These are phyloP conservation scores for Leptocoma aspasia DNA, from an alignment of 2,113 vertebrate species.

Conservation along the genomic window DNA sequence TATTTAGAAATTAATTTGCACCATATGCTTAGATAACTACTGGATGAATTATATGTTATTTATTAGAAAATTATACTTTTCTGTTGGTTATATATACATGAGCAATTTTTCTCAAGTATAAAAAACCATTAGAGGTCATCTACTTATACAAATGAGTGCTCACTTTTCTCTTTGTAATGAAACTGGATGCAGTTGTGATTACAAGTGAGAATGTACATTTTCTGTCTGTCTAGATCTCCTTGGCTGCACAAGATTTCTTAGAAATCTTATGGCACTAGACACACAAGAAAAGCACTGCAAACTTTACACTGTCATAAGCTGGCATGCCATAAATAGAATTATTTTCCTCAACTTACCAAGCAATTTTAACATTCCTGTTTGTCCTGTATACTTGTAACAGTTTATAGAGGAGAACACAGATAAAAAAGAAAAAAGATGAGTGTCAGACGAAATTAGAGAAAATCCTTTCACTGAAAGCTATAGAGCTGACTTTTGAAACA, in stretches of 20 bases:
- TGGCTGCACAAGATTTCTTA: neutral
- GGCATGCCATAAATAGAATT: conserved; percentile 46
- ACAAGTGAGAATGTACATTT: neutral
- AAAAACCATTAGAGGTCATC: neutral
- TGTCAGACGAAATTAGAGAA: conserved; percentile 59
- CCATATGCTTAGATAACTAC: neutral
- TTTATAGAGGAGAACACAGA: conserved; percentile 61
- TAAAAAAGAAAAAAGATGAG: conserved; percentile 43
- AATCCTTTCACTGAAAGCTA: neutral
- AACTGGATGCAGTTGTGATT: neutral
- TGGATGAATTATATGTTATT: neutral
- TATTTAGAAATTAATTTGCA: neutral
- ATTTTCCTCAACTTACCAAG: conserved; percentile 68
- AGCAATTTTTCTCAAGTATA: neutral
- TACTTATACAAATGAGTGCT: neutral
- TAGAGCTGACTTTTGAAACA: neutral
- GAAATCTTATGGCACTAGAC: neutral
- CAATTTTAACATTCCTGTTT: conserved; percentile 65
- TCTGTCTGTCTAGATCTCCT: neutral
- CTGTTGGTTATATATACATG: neutral
- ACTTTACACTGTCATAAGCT: neutral
- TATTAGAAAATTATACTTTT: neutral
- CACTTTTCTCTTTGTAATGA: neutral
- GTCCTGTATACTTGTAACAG: conserved; percentile 74
- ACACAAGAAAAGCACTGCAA: conserved; percentile 38